These are phyloP conservation scores for Cephus runcator DNA, from an alignment of 2,888 invertebrate species.

Conservation along the genomic window DNA sequence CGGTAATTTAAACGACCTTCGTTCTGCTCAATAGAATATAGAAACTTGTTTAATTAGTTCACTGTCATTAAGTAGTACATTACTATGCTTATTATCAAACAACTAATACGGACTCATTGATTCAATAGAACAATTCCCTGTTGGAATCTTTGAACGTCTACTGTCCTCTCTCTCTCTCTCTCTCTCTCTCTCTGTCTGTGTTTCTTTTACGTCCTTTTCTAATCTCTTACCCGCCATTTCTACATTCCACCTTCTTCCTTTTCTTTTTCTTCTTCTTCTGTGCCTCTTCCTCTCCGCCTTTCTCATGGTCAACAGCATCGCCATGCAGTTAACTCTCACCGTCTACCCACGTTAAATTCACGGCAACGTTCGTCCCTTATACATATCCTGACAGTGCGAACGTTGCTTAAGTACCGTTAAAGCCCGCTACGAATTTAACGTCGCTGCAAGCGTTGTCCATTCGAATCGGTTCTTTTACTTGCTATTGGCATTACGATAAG, in stretches of 20 bases:
- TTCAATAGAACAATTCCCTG: too few relatives aligned
- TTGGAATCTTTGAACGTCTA: not conserved
- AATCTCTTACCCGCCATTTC: slow-evolving; percentile 3
- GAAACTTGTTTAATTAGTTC: too few relatives aligned
- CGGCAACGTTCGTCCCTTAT: not conserved
- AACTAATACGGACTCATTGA: too few relatives aligned
- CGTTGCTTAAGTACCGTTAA: not conserved
- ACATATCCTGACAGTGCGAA: not conserved
- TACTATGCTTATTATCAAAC: too few relatives aligned
- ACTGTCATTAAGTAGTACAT: too few relatives aligned
- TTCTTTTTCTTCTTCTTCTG: slow-evolving; percentile 2
- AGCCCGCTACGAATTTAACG: not conserved
- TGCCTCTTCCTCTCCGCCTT: not conserved
- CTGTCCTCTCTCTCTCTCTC: slow-evolving; percentile 8
- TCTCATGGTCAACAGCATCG: not conserved
- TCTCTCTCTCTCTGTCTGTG: slow-evolving; percentile 8
- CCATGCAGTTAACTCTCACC: not conserved
- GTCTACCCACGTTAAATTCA: not conserved
- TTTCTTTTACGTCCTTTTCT: not conserved
- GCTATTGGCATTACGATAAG: not conserved
- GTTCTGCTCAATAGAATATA: too few relatives aligned
- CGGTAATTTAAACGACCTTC: too few relatives aligned
- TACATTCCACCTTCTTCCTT: not conserved
- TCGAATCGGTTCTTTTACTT: not conserved
- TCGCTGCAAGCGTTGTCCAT: not conserved